Evolutionary conservation across 2,797 vertebrate genomes (phyloP).

Genomic region (Sebastes paucispinis): DNA sequence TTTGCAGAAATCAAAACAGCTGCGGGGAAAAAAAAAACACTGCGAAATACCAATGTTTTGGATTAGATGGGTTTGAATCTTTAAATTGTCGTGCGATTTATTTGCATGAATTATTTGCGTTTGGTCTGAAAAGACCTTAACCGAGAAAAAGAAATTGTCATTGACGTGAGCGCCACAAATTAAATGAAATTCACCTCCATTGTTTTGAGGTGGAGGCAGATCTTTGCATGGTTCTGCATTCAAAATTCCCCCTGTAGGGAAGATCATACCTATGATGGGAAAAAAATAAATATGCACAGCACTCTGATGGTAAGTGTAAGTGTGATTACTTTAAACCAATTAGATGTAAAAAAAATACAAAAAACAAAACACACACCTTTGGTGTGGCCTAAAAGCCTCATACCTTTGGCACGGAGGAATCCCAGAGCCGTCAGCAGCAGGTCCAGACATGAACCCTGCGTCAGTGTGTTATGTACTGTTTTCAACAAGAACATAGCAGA

Average conservation of each 20-base stretch:
- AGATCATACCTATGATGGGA: not conserved
- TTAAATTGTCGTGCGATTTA: not conserved
- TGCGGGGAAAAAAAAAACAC: not conserved
- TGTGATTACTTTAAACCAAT: not conserved
- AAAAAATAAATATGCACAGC: not conserved
- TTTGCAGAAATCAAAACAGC: not conserved
- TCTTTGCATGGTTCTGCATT: not conserved
- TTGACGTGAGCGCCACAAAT: not conserved
- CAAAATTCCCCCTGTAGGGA: rapidly evolving
- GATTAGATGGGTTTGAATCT: no score
- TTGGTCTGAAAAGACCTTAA: no score
- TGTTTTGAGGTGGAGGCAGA: rapidly evolving
- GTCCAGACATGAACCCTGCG: constrained; percentile 56
- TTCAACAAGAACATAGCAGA: not conserved
- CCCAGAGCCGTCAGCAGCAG: constrained; percentile 41
- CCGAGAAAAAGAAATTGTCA: no score
- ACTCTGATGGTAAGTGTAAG: not conserved
- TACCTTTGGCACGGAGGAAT: constrained; percentile 48
- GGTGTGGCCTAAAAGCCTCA: not conserved
- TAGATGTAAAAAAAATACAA: not conserved
- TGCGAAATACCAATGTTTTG: no score
- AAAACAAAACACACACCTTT: not conserved
- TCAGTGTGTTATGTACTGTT: not conserved
- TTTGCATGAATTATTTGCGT: no score
- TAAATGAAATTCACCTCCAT: not conserved